Evolutionary conservation across 2,888 invertebrate genomes (phyloP).

Genomic region (Glaucopsyche alexis): DNA sequence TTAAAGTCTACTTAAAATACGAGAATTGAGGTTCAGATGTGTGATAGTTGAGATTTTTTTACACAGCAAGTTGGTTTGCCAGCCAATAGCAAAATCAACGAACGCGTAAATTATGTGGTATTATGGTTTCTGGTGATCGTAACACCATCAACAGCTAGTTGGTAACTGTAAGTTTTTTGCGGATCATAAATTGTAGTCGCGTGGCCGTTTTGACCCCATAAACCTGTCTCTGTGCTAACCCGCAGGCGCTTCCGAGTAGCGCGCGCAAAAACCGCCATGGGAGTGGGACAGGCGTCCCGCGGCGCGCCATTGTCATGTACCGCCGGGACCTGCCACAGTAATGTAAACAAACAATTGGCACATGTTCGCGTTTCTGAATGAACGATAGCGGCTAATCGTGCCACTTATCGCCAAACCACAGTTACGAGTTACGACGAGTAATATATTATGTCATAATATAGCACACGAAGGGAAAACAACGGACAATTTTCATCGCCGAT

Average conservation of each 20-base stretch:
- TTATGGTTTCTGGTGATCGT: conserved; percentile 17
- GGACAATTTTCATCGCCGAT: not conserved
- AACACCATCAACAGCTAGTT: conserved; percentile 13
- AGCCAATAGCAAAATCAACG: not conserved
- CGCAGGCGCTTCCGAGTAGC: conserved; percentile 2
- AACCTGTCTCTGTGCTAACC: conserved; percentile 12
- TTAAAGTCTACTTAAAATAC: too few relatives aligned
- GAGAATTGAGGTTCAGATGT: too few relatives aligned
- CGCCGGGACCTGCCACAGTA: not conserved
- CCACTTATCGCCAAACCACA: conserved; percentile 2
- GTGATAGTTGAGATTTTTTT: not conserved
- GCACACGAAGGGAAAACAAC: not conserved
- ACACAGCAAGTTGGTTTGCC: not conserved
- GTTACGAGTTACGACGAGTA: not conserved
- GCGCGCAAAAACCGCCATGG: not conserved
- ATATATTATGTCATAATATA: too few relatives aligned
- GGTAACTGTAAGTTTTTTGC: conserved; percentile 10
- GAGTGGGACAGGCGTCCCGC: not conserved
- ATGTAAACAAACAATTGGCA: conserved; percentile 16
- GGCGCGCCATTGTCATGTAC: not conserved
- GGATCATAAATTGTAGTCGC: conserved; percentile 4
- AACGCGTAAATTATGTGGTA: not conserved
- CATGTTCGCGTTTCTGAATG: conserved; percentile 2
- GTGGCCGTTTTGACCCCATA: conserved; percentile 25
- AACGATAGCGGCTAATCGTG: not conserved